These are phyloP conservation scores for Cavia porcellus DNA, from an alignment of 2,113 vertebrate genomes.

Conservation along the genomic window DNA sequence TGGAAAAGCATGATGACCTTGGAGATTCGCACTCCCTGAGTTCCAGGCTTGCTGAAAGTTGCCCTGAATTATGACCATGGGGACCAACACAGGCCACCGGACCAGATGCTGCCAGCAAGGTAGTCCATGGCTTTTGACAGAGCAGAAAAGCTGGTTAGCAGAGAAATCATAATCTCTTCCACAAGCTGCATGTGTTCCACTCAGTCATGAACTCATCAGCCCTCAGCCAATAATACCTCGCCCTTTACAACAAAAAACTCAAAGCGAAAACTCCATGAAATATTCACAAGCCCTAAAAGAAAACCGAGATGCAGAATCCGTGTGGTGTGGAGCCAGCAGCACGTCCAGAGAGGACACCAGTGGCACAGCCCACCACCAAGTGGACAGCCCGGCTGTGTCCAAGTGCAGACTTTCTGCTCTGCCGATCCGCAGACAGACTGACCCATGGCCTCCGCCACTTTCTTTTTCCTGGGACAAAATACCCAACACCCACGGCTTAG, in stretches of 20 bases:
- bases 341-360: not conserved
- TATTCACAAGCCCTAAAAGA: not conserved
- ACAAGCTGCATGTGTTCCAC: accelerated
- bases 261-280: not conserved
- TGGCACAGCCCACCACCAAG: not conserved
- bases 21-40: accelerated
- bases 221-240: not conserved
- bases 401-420: not conserved
- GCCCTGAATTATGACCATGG: accelerated
- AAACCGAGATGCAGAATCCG: not conserved
- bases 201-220: not conserved
- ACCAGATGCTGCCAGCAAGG: not conserved
- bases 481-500: not conserved
- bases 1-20: not conserved
- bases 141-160: not conserved
- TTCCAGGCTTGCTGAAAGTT: not conserved
- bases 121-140: not conserved
- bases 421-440: not conserved
- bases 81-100: not conserved
- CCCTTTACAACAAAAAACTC: not conserved
- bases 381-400: not conserved
- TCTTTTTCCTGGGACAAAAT: not conserved
- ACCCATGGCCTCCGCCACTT: not conserved
- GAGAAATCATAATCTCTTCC: not conserved
- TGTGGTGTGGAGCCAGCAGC: not conserved